Base-by-base conservation (phyloP, 1,140 invertebrate genomes). In the Dolichoris vasculosae region DNA sequence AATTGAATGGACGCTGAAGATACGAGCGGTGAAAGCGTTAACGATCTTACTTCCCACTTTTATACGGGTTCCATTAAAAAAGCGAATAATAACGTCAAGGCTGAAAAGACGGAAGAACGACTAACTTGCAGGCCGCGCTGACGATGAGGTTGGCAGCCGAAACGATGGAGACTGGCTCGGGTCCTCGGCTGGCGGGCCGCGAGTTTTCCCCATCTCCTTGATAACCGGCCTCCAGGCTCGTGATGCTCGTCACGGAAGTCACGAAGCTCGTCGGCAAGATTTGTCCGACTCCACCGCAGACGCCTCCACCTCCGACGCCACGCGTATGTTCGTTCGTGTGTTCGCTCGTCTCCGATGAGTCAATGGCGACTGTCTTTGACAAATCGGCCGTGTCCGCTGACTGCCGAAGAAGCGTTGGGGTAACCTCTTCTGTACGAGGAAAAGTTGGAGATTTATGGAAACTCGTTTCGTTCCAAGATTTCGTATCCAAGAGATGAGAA, bases 171-270 rank as follows among this genome's bases (percentile, higher is more conserved):
- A 95, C 95, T 92, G 95, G 96, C 91, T 96, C 96, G 64, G 95
- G 95, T 82, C 95, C 96, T 86, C 96, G 94, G 88, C 96, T 97
- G 0, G 96, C 96, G 1, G 96, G 96, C 75, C 96, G 93, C 15
- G 96, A 97, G 94, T 96, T 96, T 92, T 97, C 97, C 0, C 96
- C 96, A 92, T 97, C 97, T 20, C 96, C 96, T 92, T 97, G 97
- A 91, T 97, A 97, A 23, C 97, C 97, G 8, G 95, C 96, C 89
- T 98, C 97, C 87, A 97, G 92, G 89, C 97, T 97, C 8, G 97
- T 97, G 46, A 97, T 97, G 89, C 96, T 97, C 1, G 97, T 97
- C 2, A 97, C 96, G 87, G 96, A 97, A 0, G 96, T 97, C 6
- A 97, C 95, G 89, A 97, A 97, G 90, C 96, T 97, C 88, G 94